phyloP scores from a whole-genome alignment of 2,113 vertebrate genomes.

The Rhea americana region DNA sequence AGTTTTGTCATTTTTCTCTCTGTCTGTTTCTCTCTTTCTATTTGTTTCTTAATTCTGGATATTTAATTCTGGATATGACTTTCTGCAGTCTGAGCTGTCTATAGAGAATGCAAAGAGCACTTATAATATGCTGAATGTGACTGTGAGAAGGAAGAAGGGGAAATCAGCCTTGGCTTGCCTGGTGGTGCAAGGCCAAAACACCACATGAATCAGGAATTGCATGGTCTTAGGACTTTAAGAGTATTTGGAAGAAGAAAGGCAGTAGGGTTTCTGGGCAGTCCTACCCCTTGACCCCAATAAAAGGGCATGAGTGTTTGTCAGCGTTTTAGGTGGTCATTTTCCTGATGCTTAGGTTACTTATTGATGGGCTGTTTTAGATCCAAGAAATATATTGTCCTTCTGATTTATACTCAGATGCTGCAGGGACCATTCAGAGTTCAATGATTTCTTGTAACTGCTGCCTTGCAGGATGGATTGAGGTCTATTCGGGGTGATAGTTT shows the following conservation, averaged over 20 bases:
- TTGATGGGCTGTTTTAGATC: constrained; percentile 63
- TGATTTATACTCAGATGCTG: constrained; percentile 64
- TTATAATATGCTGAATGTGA: neutral
- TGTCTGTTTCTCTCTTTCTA: neutral
- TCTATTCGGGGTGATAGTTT: constrained; percentile 33
- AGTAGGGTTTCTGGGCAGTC: constrained; percentile 29
- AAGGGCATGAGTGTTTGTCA: constrained; percentile 50
- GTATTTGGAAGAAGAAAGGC: constrained; percentile 44
- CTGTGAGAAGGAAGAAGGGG: neutral
- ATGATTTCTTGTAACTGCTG: constrained; percentile 59
- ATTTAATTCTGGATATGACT: neutral
- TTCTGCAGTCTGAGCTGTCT: neutral
- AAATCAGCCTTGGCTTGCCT: neutral
- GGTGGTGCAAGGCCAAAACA: constrained; percentile 1
- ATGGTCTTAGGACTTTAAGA: neutral
- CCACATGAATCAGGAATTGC: neutral
- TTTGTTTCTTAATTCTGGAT: neutral
- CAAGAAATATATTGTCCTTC: constrained; percentile 65
- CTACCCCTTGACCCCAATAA: constrained; percentile 66
- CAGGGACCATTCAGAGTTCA: constrained; percentile 39
- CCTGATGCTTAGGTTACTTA: constrained; percentile 68
- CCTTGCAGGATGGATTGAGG: constrained; percentile 23
- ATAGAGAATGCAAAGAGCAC: neutral
- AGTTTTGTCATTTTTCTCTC: neutral
- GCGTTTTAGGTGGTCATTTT: constrained; percentile 63